Conservation (phyloP, 1,140 invertebrate genomes). For the Anastatus disparis region DNA sequence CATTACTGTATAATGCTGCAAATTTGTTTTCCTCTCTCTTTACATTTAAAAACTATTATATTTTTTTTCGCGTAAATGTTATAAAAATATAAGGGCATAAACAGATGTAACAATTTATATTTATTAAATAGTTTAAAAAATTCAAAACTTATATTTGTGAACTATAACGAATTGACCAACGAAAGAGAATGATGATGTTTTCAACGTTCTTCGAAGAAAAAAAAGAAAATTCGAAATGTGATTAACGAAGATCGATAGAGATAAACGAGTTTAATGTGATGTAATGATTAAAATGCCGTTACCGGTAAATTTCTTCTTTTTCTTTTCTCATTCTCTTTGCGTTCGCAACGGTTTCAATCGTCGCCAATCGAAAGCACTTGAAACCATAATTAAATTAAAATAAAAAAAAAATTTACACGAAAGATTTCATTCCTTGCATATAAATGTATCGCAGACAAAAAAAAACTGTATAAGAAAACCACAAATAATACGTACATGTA, state of each 20-base stretch:
- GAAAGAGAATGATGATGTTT: constrained; percentile 10
- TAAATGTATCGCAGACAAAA: neutral
- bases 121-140: neutral
- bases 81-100: neutral
- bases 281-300: neutral
- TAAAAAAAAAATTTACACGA: too few species aligned
- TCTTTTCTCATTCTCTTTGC: neutral
- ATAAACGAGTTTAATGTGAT: neutral
- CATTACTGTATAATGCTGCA: constrained; percentile 22
- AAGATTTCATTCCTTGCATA: neutral
- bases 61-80: constrained; percentile 15
- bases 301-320: neutral
- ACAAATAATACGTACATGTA: neutral
- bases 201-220: constrained; percentile 4
- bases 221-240: neutral
- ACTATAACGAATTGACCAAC: neutral
- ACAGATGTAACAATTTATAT: neutral
- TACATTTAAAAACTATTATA: constrained; percentile 1
- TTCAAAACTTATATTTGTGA: neutral
- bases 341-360: neutral
- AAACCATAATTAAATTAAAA: too few species aligned
- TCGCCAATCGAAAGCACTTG: neutral
- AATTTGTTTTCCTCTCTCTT: constrained; percentile 24
- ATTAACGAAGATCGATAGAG: neutral
- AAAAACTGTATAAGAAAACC: neutral